Evolutionary conservation across 2,888 invertebrate genomes (phyloP), one percentile per base, ranked within the genome.

Genomic region (Noctua comes): DNA sequence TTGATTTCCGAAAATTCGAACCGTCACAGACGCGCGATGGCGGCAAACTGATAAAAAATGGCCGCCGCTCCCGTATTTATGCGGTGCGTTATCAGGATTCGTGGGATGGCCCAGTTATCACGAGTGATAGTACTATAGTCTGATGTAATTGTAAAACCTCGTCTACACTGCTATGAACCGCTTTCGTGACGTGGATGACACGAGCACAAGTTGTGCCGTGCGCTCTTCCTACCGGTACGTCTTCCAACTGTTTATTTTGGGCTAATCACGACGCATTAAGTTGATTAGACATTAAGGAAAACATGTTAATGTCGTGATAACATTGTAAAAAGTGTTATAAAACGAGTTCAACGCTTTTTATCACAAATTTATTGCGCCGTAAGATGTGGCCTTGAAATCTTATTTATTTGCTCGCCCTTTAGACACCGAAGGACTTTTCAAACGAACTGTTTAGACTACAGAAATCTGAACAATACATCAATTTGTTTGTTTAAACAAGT

Each of bases 81-180:
- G 94, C 87, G 73, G 54, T 57, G 59, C 82, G 89, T 94, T 96
- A 96, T 96, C 96, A 94, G 88, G 83, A 91, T 90, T 90, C 86
- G 90, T 88, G 89, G 90, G 91, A 91, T 92, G 92, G 88, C 89
- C 89, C 89, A 90, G 85, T 93, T 95, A 93, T 94, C 93, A 91
- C 84, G 84, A 79, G 79, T 83, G 83, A 86, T 82, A 80, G 82
- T 88, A 86, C 82, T 89, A 88, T 79, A 80, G 84, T 70, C 80
- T 90, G 86, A 89, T 87, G 88, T 89, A 90, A 91, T 90, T 82
- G 74, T 84, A 79, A 78, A 79, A 79, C 85, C 82, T 83, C 80
- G 88, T 79, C 79, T 80, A 68, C 74, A 90, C 95, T 91, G 94
- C 92, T 85, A 87, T 78, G 87, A 94, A 95, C 95, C 93, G 94